These are phyloP conservation scores for Lutjanus erythropterus DNA, from an alignment of 2,113 vertebrate genomes.

Conservation along the genomic window DNA sequence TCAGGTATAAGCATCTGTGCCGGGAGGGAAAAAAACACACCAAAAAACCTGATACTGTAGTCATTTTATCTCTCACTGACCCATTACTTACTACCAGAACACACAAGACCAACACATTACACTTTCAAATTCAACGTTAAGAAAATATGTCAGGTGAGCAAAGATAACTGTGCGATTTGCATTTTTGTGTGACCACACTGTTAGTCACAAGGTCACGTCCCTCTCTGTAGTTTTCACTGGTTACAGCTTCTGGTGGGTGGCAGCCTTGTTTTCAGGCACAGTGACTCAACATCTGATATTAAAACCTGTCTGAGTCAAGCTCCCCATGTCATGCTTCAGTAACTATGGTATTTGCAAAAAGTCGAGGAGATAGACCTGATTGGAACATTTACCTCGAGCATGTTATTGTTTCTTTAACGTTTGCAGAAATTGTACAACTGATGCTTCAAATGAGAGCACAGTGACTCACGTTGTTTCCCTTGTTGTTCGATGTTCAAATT, in stretches of 20 bases:
- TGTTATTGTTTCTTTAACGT: neutral
- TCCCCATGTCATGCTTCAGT: neutral
- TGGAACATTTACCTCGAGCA: neutral
- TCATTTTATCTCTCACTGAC: neutral
- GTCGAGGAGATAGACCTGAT: neutral
- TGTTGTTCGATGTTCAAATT: neutral
- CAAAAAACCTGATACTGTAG: neutral
- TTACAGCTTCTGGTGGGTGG: neutral
- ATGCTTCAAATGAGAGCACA: neutral
- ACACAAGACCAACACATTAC: too few species aligned
- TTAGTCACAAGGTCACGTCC: neutral
- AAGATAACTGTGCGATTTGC: neutral
- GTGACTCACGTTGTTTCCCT: neutral
- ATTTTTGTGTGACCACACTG: too few species aligned
- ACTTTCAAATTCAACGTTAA: neutral
- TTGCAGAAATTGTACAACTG: neutral
- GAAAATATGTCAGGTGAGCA: neutral
- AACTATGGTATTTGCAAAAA: neutral
- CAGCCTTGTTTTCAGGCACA: neutral
- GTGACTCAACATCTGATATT: neutral
- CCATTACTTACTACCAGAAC: neutral
- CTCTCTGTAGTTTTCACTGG: neutral
- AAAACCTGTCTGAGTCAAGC: neutral
- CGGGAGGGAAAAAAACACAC: neutral
- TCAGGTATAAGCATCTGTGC: too few species aligned